Evolutionary conservation across 2,113 vertebrate genomes (phyloP).

Genomic region (Colinus virginianus): DNA sequence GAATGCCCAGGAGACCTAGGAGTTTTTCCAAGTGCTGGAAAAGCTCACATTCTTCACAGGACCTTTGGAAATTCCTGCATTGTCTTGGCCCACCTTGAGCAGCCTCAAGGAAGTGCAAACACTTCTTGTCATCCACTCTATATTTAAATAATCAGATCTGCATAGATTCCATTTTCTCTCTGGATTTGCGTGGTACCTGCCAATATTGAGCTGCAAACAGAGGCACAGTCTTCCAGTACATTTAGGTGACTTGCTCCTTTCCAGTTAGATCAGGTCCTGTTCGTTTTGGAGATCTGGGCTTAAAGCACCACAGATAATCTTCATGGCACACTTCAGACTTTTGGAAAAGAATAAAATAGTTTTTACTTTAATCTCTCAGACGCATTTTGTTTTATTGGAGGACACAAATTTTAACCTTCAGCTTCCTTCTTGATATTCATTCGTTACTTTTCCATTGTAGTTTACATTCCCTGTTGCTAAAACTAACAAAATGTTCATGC

Average conservation of each 20-base stretch:
- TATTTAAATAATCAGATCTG: background rate
- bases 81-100: background rate
- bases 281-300: background rate
- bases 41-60: background rate
- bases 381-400: constrained; percentile 25
- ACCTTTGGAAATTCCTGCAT: constrained; percentile 20
- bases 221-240: background rate
- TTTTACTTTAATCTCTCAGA: background rate
- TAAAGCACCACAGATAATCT: background rate
- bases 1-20: background rate
- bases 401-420: constrained; percentile 37
- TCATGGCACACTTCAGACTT: background rate
- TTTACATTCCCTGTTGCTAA: constrained; percentile 60
- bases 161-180: background rate
- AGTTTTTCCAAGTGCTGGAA: background rate
- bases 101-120: background rate
- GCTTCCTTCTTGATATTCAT: constrained; percentile 42
- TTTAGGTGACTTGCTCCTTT: background rate
- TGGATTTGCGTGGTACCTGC: background rate
- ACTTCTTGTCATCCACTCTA: constrained; percentile 2
- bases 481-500: constrained; percentile 58
- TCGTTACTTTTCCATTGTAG: constrained; percentile 45
- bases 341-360: background rate
- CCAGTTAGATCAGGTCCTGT: background rate
- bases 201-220: background rate